Evolutionary conservation across 1,140 invertebrate species (phyloP), one percentile per base, ranked within the genome.

Genomic region (Conopomorpha cramerella): DNA sequence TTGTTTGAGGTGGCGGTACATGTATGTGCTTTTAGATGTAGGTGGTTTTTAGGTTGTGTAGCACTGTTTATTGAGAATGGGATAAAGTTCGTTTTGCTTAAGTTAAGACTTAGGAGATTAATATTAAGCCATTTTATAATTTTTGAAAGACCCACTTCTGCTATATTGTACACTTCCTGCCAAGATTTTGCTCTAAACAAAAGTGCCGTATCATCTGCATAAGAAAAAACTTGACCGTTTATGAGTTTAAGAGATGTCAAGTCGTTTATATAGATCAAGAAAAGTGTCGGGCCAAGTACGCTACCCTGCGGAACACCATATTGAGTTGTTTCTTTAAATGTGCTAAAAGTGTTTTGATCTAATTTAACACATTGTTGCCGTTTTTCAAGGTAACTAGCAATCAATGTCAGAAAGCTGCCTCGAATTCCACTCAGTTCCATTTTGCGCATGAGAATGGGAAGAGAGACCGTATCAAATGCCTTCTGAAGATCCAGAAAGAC

Each of bases 21-120:
- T n/a, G n/a, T n/a, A n/a, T n/a, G n/a, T n/a, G n/a, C n/a, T n/a
- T n/a, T n/a, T n/a, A n/a, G n/a, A n/a, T n/a, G n/a, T n/a, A n/a
- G n/a, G n/a, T n/a, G n/a, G n/a, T n/a, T n/a, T n/a, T 38, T 16
- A 15, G 14, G 25, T 19, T 29, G 10, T 12, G 3, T 16, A 27
- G 16, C 12, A 14, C n/a, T 4, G 15, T 18, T 8, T 13, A 33
- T 36, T 15, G 27, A 30, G 35, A 34, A 45, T 7, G 15, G 25
- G 6, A 37, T 27, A 19, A 18, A 46, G 1, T 28, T 16, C 7
- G 44, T 46, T 39, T 46, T 46, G 3, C 27, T 27, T 13, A 37
- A 18, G 13, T 46, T 46, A 11, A 46, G 30, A 16, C 36, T 41
- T n/a, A 46, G 18, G 11, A 42, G 17, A 16, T 42, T 39, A 13